Conservation (phyloP, 2,797 vertebrate genomes). For the Phyllotis vaccarum region DNA sequence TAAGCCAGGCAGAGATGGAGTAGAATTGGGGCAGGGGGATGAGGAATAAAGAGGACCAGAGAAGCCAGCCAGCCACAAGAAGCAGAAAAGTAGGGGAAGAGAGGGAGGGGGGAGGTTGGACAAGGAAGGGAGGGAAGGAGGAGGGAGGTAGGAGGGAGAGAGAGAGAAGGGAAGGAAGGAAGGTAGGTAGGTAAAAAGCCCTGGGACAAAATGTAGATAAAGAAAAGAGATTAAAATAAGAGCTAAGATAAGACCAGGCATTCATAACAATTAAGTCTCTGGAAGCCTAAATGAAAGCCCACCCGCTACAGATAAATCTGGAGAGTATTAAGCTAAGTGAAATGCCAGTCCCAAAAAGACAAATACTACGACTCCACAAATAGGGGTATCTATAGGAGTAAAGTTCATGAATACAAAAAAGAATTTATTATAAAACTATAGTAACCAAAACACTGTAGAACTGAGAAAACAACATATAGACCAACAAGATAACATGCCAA, state of each 20-base stretch:
- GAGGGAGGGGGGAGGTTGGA: too few relatives aligned
- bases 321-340: conserved; percentile 1
- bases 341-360: conserved; percentile 6
- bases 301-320: background rate
- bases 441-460: background rate
- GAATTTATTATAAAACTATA: background rate
- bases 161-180: background rate
- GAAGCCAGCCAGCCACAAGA: background rate
- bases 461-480: background rate
- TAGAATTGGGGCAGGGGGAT: background rate
- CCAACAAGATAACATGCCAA: background rate
- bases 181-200: background rate
- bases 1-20: background rate
- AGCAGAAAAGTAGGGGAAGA: background rate
- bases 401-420: conserved; percentile 51
- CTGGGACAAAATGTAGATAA: background rate
- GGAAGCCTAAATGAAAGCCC: background rate
- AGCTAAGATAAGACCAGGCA: background rate
- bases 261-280: background rate
- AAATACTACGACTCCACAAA: background rate
- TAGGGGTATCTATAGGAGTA: background rate
- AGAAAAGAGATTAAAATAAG: background rate
- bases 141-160: too few relatives aligned
- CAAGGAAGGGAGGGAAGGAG: background rate
- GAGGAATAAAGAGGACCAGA: too few relatives aligned